Conservation (phyloP, 2,888 invertebrate genomes). For the Sylvicola fuscatus region DNA sequence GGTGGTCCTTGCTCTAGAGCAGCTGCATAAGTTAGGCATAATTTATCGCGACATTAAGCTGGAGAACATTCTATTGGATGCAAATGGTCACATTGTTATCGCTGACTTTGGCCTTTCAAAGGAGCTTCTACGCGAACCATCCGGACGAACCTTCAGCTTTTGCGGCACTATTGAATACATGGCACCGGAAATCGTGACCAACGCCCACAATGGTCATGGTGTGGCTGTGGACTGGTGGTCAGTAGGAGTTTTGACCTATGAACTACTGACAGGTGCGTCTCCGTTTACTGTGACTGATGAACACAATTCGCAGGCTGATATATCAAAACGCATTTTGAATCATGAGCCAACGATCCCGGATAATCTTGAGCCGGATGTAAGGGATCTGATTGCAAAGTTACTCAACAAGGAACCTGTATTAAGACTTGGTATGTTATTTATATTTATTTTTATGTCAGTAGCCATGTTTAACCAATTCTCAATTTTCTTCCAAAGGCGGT, state of each 20-base stretch:
- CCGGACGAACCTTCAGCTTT: conserved; percentile 83
- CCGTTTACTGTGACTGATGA: conserved; percentile 95
- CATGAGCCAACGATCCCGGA: conserved; percentile 80
- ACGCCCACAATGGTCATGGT: conserved; percentile 81
- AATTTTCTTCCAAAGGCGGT: too few relatives aligned
- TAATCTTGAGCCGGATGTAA: conserved; percentile 43
- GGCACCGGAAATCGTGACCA: conserved; percentile 72
- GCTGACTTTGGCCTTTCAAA: conserved; percentile 97
- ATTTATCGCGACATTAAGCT: conserved; percentile 96
- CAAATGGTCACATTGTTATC: conserved; percentile 83
- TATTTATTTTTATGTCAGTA: not conserved
- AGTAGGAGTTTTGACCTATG: conserved; percentile 88
- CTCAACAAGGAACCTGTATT: conserved; percentile 77
- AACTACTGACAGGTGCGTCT: conserved; percentile 87
- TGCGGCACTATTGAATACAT: conserved; percentile 98
- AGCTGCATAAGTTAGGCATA: conserved; percentile 89
- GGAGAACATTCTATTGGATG: conserved; percentile 90
- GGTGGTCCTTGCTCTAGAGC: conserved; percentile 86
- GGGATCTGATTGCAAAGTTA: conserved; percentile 59
- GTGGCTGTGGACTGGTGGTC: conserved; percentile 99
- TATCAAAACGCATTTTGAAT: conserved; percentile 74
- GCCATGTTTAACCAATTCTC: not conserved
- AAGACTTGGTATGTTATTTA: conserved; percentile 33
- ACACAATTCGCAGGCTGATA: conserved; percentile 84
- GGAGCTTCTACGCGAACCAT: conserved; percentile 44